Percentiles rank a stretch among this genome's conserved stretches.
These are phyloP conservation scores for Ailurus styani DNA, from an alignment of 2,113 vertebrate species.

Conservation along the genomic window DNA sequence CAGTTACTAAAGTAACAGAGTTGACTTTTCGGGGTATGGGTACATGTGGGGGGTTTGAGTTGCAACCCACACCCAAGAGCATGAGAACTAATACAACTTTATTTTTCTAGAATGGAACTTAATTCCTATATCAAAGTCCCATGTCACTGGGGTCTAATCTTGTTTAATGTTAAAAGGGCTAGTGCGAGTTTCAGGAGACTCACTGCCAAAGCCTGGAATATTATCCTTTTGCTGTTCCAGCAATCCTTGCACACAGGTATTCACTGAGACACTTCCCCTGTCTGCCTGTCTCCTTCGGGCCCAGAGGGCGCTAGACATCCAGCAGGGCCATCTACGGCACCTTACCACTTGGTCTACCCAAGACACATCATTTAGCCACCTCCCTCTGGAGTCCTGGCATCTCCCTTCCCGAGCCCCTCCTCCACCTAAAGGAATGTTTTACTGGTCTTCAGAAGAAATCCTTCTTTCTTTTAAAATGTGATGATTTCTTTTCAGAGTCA, in stretches of 20 bases:
- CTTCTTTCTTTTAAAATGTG: background rate
- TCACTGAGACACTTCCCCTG: background rate
- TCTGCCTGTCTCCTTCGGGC: background rate
- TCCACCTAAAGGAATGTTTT: background rate
- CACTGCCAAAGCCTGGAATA: background rate
- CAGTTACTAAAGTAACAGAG: background rate
- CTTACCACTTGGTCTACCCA: background rate
- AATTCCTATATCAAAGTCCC: background rate
- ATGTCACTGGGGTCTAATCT: background rate
- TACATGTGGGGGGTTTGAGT: background rate
- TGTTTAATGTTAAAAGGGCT: background rate
- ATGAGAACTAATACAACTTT: background rate
- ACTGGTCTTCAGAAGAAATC: background rate
- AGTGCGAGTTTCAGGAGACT: background rate
- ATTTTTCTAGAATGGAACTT: background rate
- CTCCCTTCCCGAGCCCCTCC: background rate
- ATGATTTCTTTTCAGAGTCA: background rate
- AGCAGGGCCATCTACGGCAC: accelerated
- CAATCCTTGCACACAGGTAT: background rate
- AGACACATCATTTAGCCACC: background rate
- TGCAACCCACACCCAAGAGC: background rate
- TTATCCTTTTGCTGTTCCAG: background rate
- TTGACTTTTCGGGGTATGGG: background rate
- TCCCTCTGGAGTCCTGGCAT: background rate
- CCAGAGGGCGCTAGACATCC: background rate